Conservation (phyloP, 2,797 vertebrate species). For the Sternotherus odoratus region DNA sequence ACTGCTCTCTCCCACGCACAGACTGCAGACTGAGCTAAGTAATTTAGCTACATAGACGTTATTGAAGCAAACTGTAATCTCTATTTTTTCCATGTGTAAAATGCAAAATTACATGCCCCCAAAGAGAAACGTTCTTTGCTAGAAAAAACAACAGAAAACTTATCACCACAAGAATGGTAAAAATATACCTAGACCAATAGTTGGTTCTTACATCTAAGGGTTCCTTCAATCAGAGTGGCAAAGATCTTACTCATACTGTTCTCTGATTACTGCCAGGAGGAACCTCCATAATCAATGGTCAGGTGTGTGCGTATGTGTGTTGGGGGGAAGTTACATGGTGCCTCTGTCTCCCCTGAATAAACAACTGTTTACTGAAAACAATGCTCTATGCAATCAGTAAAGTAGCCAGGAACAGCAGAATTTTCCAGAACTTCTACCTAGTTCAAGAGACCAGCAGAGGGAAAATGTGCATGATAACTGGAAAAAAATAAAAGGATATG, state of each 20-base stretch:
- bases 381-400: neutral
- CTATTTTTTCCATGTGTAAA: neutral
- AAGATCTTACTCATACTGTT: neutral
- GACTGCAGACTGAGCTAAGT: conserved; percentile 35
- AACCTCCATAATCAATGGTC: accelerated
- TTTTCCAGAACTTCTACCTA: neutral
- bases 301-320: neutral
- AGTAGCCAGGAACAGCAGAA: neutral
- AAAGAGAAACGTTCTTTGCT: neutral
- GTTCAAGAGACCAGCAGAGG: neutral
- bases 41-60: conserved; percentile 17
- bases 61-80: neutral
- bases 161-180: neutral
- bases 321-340: accelerated
- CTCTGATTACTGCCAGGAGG: neutral
- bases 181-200: neutral
- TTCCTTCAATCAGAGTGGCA: neutral
- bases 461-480: accelerated
- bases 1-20: conserved; percentile 44
- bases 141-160: conserved; percentile 30
- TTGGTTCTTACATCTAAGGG: accelerated
- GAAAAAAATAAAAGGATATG: accelerated
- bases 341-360: neutral
- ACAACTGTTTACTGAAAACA: no score
- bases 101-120: conserved; percentile 33